Evolutionary conservation across 2,888 invertebrate species (phyloP).

Genomic region (Abrostola tripartita): DNA sequence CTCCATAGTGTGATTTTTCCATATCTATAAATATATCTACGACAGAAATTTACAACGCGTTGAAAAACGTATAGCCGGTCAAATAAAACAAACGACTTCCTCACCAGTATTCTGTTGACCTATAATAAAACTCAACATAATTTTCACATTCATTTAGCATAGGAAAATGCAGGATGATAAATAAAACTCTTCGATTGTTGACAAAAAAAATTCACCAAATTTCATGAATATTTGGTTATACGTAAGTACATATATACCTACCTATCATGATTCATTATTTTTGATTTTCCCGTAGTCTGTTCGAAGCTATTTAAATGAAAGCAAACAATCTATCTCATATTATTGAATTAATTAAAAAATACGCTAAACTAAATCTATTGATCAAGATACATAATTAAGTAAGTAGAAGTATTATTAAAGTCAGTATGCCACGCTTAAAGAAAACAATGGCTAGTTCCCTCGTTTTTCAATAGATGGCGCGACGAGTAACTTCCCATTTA

Average conservation of each 20-base stretch:
- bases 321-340: too few relatives aligned
- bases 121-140: not conserved
- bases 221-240: too few relatives aligned
- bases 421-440: conserved; percentile 4
- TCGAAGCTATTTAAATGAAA: too few relatives aligned
- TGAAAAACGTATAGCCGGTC: conserved; percentile 42
- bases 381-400: not conserved
- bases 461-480: conserved; percentile 43
- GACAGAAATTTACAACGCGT: conserved; percentile 32
- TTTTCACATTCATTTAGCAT: too few relatives aligned
- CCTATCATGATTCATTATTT: too few relatives aligned
- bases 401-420: not conserved
- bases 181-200: too few relatives aligned
- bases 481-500: conserved; percentile 30
- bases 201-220: too few relatives aligned
- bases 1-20: not conserved
- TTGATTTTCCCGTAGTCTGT: too few relatives aligned
- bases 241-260: too few relatives aligned
- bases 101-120: conserved; percentile 14
- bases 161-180: too few relatives aligned
- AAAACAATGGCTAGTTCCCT: conserved; percentile 32
- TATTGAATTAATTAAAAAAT: too few relatives aligned
- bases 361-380: too few relatives aligned
- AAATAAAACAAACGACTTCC: conserved; percentile 40
- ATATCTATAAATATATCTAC: conserved; percentile 8